A percentile compares a stretch with the other conserved stretches of the same genome.
These are phyloP conservation scores for Ennomos erosarius DNA, from an alignment of 2,888 invertebrate species.

Conservation along the genomic window DNA sequence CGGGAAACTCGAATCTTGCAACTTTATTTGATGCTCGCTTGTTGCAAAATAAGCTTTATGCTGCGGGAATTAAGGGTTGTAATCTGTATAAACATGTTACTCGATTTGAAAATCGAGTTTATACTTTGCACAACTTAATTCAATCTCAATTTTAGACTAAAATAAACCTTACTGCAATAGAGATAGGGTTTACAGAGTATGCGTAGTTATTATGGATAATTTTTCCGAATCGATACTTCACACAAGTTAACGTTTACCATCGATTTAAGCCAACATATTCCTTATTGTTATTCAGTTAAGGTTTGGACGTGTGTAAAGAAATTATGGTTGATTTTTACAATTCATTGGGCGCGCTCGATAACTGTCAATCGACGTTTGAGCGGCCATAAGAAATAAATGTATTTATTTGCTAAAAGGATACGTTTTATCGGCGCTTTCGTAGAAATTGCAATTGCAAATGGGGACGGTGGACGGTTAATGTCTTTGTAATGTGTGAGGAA, in stretches of 20 bases:
- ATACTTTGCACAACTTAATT: conserved; percentile 6
- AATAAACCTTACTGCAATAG: background rate
- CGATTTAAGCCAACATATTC: conserved; percentile 4
- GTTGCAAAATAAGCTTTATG: conserved; percentile 37
- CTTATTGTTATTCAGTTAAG: background rate
- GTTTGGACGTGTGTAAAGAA: background rate
- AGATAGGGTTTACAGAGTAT: background rate
- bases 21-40: conserved; percentile 42
- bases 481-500: conserved; percentile 35
- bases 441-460: conserved; percentile 63
- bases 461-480: conserved; percentile 44
- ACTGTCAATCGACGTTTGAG: conserved; percentile 67
- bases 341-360: conserved; percentile 72
- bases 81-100: too few species aligned
- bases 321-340: conserved; percentile 46
- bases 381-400: conserved; percentile 69
- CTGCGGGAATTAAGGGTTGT: conserved; percentile 6
- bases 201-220: conserved; percentile 8
- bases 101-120: conserved; percentile 16
- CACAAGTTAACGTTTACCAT: background rate
- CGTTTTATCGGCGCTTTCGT: conserved; percentile 62
- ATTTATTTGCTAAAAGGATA: conserved; percentile 71
- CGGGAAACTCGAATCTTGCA: conserved; percentile 69
- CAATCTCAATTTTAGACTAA: background rate
- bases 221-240: conserved; percentile 14